phyloP scores from a whole-genome alignment of 2,797 vertebrate species.

The Labeo calbasu region DNA sequence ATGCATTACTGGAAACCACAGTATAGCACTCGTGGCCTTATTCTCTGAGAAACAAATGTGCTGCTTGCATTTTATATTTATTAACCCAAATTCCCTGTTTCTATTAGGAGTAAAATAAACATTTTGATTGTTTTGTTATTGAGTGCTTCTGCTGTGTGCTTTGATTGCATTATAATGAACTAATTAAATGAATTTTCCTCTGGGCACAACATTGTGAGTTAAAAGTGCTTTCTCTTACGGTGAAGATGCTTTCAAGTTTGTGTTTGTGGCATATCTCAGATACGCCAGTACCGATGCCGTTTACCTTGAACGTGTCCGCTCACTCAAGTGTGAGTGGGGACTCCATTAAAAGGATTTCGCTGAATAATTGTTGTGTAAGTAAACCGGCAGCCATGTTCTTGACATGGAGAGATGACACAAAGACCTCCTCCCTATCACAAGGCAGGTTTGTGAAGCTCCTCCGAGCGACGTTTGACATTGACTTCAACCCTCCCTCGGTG shows the following conservation, averaged over 20 bases:
- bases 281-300: slow-evolving; percentile 24
- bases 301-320: background rate
- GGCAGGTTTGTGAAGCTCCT: slow-evolving; percentile 84
- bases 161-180: slow-evolving; percentile 35
- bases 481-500: slow-evolving; percentile 47
- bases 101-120: slow-evolving; percentile 15
- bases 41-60: background rate
- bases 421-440: slow-evolving; percentile 80
- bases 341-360: slow-evolving; percentile 42
- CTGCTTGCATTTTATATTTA: slow-evolving; percentile 7
- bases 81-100: background rate
- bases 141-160: slow-evolving; percentile 4
- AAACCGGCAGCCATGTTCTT: slow-evolving; percentile 75
- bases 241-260: slow-evolving; percentile 41
- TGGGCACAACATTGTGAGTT: slow-evolving; percentile 29
- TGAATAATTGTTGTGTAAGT: slow-evolving; percentile 54
- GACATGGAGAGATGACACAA: slow-evolving; percentile 77
- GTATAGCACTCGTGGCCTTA: background rate
- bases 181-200: slow-evolving; percentile 29
- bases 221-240: slow-evolving; percentile 19
- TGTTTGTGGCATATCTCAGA: slow-evolving; percentile 35
- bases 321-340: slow-evolving; percentile 7
- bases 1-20: background rate
- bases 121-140: background rate
- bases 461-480: slow-evolving; percentile 63